Evolutionary conservation across 2,113 vertebrate species (phyloP), one percentile per base, ranked within the genome.

Genomic region (Lanius collurio): DNA sequence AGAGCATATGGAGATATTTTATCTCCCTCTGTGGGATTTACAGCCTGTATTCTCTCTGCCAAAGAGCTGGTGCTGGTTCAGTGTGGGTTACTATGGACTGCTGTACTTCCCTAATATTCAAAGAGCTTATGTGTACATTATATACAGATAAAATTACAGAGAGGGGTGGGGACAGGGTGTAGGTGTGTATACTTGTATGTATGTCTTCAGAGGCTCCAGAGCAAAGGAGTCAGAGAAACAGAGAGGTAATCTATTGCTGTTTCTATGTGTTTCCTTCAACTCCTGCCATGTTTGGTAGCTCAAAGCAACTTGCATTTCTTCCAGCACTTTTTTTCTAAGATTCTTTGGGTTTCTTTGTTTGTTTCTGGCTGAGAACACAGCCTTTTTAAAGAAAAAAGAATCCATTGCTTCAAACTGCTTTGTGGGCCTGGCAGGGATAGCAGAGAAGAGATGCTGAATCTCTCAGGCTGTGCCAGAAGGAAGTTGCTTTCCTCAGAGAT

Each of bases 261-360:
- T 95, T 74, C 49, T 56, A 20, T 79, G 50, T 47, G 35, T 71
- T 93, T 94, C 71, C 94, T 96, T 96, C 82, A 93, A 83, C 55
- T 94, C 31, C 60, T 96, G 87, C 92, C 93, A 83, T 89, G 85
- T 93, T 95, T 97, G 65, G 89, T 96, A 94, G 91, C 93, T 97
- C 82, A 95, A 95, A 96, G 88, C 85, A 94, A 89, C 39, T 96
- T 96, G 85, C 64, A 49, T 90, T 92, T 94, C 71, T 96, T 94
- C 93, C 93, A 96, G 37, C 16, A 44, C 35, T 79, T 78, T 52
- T 87, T 74, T 63, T 3, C 9, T 14, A 56, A 62, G 84, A 89
- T 89, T 87, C 89, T 95, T 92, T 79, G 93, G 44, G 44, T 95
- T 91, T 95, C 93, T 96, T 95, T 97, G 68, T 96, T 92, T 94